Evolutionary conservation across 2,797 vertebrate species (phyloP), one percentile per base, ranked within the genome.

Genomic region (Spinus pinus): DNA sequence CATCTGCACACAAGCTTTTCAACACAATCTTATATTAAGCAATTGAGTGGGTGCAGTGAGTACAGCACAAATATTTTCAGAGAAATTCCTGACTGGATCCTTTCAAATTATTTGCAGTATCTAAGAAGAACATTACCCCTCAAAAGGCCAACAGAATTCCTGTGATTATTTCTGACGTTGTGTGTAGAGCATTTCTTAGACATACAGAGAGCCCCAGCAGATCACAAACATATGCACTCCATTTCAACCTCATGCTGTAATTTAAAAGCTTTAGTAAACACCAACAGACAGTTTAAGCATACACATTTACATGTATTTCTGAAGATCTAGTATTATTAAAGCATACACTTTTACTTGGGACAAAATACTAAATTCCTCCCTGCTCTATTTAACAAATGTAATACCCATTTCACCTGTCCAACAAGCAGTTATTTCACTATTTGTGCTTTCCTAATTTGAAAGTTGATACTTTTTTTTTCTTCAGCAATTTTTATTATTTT

Each of bases 51-150:
- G 88, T 79, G 66, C 53, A 37, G 67, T 74, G 64, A 92, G 50
- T 27, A 77, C 17, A 87, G 84, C 54, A 92, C 57, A 95, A 96
- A 94, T 91, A 89, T 92, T 95, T 88, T 92, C 78, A 95, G 83
- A 89, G n/a, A 89, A 94, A 95, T 73, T 85, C 61, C 61, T 80
- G 50, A 94, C 51, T 88, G 56, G 39, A 90, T 92, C 31, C 27
- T 90, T 95, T 77, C 42, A 87, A 80, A 85, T 77, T 77, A 88
- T 61, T 77, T 64, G 35, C 61, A 74, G 25, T 66, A 64, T 28
- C 61, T 77, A 78, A 22, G 37, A 90, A 84, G 53, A 91, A 61
- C 37, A 81, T 12, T 33, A 80, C 21, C 7, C 22, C 25, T 88
- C 58, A 83, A 71, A 90, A 87, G 61, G 24, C 42, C 8, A 5